Evolutionary conservation across 2,888 invertebrate species (phyloP).

Genomic region (Lycophotia porphyrea): DNA sequence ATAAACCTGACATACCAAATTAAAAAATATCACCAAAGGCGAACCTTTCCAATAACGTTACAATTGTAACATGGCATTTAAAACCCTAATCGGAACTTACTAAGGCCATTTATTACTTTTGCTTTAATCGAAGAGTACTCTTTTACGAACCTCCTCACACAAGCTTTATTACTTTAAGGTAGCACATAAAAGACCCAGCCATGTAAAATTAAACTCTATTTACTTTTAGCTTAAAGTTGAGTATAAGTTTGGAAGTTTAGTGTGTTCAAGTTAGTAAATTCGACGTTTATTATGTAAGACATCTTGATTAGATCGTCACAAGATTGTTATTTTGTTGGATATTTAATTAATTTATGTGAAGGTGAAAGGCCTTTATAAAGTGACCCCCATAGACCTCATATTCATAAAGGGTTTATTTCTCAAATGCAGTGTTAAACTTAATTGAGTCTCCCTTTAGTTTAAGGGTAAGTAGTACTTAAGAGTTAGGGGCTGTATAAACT

Average conservation of each 20-base stretch:
- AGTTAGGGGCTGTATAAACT: slow-evolving; percentile 28
- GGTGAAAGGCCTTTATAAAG: slow-evolving; percentile 38
- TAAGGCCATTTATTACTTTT: slow-evolving; percentile 73
- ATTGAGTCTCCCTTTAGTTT: slow-evolving; percentile 27
- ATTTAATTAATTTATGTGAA: slow-evolving; percentile 69
- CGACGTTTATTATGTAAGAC: slow-evolving; percentile 71
- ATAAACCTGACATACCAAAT: slow-evolving; percentile 51
- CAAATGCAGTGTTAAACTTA: slow-evolving; percentile 41
- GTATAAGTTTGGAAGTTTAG: slow-evolving; percentile 33
- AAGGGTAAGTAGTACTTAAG: slow-evolving; percentile 32
- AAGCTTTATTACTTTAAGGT: slow-evolving; percentile 73
- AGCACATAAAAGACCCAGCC: slow-evolving; percentile 67
- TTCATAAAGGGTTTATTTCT: slow-evolving; percentile 43
- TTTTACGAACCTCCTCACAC: slow-evolving; percentile 73
- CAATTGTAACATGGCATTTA: slow-evolving; percentile 60
- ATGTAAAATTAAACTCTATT: slow-evolving; percentile 56
- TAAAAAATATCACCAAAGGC: slow-evolving; percentile 58
- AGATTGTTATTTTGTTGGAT: slow-evolving; percentile 69
- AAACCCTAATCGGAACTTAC: slow-evolving; percentile 71
- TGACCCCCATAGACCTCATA: slow-evolving; percentile 13
- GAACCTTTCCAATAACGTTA: slow-evolving; percentile 46
- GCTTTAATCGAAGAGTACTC: slow-evolving; percentile 75
- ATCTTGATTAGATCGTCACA: slow-evolving; percentile 71
- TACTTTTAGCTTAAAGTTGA: slow-evolving; percentile 33
- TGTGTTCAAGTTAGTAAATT: slow-evolving; percentile 66